Base-by-base conservation (phyloP, 2,888 invertebrate genomes). In the Malachius bipustulatus region DNA sequence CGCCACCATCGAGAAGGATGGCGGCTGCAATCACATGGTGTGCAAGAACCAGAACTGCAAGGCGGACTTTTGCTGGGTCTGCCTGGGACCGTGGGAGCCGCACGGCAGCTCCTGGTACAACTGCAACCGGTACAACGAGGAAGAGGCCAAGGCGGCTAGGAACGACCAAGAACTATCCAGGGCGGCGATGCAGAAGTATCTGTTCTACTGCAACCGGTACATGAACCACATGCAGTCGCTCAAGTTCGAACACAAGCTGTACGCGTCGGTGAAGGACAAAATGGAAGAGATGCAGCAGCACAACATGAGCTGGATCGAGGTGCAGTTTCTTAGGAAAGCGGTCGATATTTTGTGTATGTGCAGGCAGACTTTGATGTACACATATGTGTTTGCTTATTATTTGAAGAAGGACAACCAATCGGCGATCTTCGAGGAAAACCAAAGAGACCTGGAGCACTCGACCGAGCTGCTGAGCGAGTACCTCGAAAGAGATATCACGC, bases 241-340 rank as follows among this genome's bases (percentile, higher is more conserved):
- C 55, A 91, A 91, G 65, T 93, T 98, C 66, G 98, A 98, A 69
- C 83, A 84, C 64, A 96, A 96, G 73, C 71, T 98, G 39, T 94
- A 96, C 66, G 87, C 90, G 4, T 85, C 88, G 40, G 87, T 97
- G 38, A 90, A 94, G 64, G 83, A 85, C 61, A 97, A 97, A 71
- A 98, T 98, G 96, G 96, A 96, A 63, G 96, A 96, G 66, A 96
- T 98, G 97, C 97, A 98, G 62, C 93, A 93, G 60, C 91, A 94
- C 63, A 93, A 93, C 63, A 97, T 98, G 94, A 93, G 94, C 47
- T 98, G 97, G 97, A 98, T 98, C 55, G 98, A 98, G 75, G 96
- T 96, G 42, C 97, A 98, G 72, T 98, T 97, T 67, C 70, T 98
- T 54, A 89, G 88, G 65, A 93, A 94, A 64, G 97, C 97, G 31